These are phyloP conservation scores for Trachelus troglodyta DNA, from an alignment of 2,888 invertebrate genomes.

Conservation along the genomic window DNA sequence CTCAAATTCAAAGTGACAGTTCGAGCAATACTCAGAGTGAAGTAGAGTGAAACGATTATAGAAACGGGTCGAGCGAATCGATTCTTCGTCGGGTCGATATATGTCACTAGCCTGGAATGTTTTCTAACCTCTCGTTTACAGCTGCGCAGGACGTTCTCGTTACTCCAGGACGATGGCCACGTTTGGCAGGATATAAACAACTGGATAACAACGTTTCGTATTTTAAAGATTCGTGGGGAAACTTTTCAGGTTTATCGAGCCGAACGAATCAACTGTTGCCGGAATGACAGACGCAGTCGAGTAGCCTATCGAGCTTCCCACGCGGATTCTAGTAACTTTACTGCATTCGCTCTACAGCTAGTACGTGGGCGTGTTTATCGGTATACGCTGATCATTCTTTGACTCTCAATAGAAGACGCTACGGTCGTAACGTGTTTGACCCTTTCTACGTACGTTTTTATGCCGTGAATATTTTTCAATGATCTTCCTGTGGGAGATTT, in stretches of 20 bases:
- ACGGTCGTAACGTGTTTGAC: not conserved
- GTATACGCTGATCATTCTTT: not conserved
- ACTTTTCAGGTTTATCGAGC: slow-evolving; percentile 11
- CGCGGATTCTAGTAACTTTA: slow-evolving; percentile 1
- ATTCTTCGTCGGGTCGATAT: not conserved
- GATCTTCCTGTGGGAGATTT: not conserved
- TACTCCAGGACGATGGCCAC: not conserved
- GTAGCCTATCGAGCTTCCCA: slow-evolving; percentile 15
- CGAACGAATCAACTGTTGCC: slow-evolving; percentile 15
- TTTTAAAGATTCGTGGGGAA: not conserved
- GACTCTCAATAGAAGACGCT: not conserved
- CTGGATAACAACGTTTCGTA: not conserved
- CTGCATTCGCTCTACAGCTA: not conserved
- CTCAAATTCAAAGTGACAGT: not conserved
- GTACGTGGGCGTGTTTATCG: not conserved
- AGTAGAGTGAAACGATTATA: slow-evolving; percentile 9
- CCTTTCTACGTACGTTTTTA: not conserved
- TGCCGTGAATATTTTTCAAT: not conserved
- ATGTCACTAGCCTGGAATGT: not conserved
- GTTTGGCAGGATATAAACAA: not conserved
- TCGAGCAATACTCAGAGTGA: not conserved
- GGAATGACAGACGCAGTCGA: slow-evolving; percentile 10
- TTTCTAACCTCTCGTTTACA: not conserved
- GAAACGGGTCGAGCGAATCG: slow-evolving; percentile 14
- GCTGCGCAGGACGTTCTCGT: not conserved